Base-by-base conservation (phyloP, 1,140 invertebrate species). In the Calephelis nemesis region DNA sequence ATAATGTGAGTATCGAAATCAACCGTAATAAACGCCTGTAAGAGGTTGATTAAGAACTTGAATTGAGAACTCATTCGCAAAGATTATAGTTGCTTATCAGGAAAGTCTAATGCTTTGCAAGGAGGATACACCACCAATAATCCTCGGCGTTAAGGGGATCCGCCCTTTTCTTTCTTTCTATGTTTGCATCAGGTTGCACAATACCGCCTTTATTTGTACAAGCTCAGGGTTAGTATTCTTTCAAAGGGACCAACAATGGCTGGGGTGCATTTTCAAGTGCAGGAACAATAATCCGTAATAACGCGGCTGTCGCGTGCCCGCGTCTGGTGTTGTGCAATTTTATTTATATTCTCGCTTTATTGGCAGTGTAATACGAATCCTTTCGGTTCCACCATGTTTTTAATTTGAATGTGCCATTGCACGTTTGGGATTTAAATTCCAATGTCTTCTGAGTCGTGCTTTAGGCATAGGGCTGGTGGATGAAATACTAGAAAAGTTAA, bases 261-360 rank as follows among this genome's bases (percentile, higher is more conserved):
- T 71, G 77, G 87, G 85, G 85, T 90, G 84, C 83, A 88, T 85
- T 83, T 76, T 83, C 73, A 78, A 86, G 85, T 83, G 82, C 77
- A 84, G 71, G 75, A 78, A 75, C 78, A 86, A 86, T 87, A 88
- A 88, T 90, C 84, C 81, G 75, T 74, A 79, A 70, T 82, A 82
- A 78, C 77, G 79, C 76, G 77, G 70, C 78, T 63, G 83, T 88
- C 82, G 82, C 81, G 76, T 82, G 76, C 69, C 68, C 68, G 72
- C 74, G 65, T 65, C 75, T 72, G 76, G 72, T 74, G 74, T 78
- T 82, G 75, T 77, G 80, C 82, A 83, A 84, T 84, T 85, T 79
- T 78, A 78, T 84, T 83, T 83, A 69, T 65, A 50, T 72, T 63
- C 15, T 70, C 48, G 63, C 72, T 70, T 67, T 71, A 58, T 58